These are phyloP conservation scores for Centropus unirufus DNA, from an alignment of 2,113 vertebrate genomes.

Conservation along the genomic window DNA sequence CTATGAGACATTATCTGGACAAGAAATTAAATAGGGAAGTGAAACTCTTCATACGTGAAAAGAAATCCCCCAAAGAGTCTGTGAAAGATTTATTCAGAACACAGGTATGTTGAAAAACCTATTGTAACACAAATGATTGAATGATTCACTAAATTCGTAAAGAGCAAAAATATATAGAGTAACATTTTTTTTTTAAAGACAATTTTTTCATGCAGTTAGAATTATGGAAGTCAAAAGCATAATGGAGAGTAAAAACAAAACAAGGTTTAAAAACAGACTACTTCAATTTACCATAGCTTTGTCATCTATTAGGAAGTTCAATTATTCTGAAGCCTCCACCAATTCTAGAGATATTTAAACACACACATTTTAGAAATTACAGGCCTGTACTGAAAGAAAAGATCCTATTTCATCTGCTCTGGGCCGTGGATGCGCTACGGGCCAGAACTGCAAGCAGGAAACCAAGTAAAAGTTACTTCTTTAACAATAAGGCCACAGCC, in stretches of 20 bases:
- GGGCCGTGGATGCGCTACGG: rapidly evolving
- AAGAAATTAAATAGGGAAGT: background rate
- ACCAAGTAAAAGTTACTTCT: background rate
- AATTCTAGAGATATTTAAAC: background rate
- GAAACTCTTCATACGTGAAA: background rate
- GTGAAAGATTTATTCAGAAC: background rate
- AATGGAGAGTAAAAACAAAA: background rate
- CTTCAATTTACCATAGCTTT: background rate
- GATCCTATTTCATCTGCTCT: background rate
- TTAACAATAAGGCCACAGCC: too few relatives aligned
- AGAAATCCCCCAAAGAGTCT: background rate
- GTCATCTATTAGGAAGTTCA: background rate
- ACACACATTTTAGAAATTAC: background rate
- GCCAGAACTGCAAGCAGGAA: background rate
- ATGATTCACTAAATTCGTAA: background rate
- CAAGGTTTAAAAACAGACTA: background rate
- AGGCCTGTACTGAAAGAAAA: background rate
- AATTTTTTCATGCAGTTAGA: background rate
- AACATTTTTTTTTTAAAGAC: background rate
- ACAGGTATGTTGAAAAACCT: background rate
- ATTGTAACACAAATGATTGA: background rate
- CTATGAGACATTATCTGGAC: background rate
- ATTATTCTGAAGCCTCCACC: background rate
- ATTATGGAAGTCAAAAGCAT: background rate
- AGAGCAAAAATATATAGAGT: background rate